A percentile compares a stretch with the other conserved stretches of the same genome.
phyloP scores from a whole-genome alignment of 2,113 vertebrate genomes.

The Pelodiscus sinensis region DNA sequence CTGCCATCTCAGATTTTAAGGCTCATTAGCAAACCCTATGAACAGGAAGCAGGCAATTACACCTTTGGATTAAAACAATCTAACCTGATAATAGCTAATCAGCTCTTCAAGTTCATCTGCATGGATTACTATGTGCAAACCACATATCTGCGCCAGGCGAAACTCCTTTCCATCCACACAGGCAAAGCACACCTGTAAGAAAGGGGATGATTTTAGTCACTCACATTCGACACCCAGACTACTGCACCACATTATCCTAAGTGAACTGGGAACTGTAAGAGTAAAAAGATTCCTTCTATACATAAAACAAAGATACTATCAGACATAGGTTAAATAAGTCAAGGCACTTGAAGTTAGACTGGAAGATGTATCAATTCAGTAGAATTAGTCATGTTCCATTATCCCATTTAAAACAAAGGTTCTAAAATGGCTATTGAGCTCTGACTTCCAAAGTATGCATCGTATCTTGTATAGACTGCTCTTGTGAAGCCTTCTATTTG shows the following conservation, averaged over 20 bases:
- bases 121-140: slow-evolving; percentile 93
- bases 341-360: background rate
- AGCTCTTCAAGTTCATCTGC: slow-evolving; percentile 94
- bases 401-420: background rate
- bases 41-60: background rate
- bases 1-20: background rate
- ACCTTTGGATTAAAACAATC: background rate
- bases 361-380: background rate
- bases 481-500: background rate
- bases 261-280: background rate
- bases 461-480: background rate
- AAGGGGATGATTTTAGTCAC: background rate
- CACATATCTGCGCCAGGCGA: slow-evolving; percentile 89
- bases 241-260: background rate
- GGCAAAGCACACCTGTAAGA: slow-evolving; percentile 89
- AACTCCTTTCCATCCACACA: slow-evolving; percentile 93
- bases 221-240: background rate
- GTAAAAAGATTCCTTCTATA: background rate
- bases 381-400: background rate
- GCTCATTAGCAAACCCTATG: background rate
- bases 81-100: slow-evolving; percentile 91
- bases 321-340: background rate
- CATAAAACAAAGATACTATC: background rate
- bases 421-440: background rate
- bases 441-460: background rate